A percentile compares a stretch with the other conserved stretches of the same genome.
These are phyloP conservation scores for Decapterus maruadsi DNA, from an alignment of 2,797 vertebrate species.

Conservation along the genomic window DNA sequence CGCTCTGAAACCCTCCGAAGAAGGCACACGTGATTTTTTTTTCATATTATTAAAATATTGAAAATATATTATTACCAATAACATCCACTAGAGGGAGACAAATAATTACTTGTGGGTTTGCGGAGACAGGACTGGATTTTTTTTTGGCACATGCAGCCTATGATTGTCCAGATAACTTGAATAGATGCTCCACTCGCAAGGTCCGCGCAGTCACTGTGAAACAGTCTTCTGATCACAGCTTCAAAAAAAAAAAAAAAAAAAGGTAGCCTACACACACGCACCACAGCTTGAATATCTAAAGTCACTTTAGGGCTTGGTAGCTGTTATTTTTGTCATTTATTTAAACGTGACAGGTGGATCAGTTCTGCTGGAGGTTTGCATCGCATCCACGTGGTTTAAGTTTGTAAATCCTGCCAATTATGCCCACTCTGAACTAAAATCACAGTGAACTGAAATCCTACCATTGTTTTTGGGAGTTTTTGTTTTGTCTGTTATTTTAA, in stretches of 20 bases:
- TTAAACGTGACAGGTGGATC: background rate
- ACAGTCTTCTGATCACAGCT: background rate
- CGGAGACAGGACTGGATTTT: background rate
- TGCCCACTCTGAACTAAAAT: background rate
- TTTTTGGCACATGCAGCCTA: background rate
- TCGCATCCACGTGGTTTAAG: too few relatives aligned
- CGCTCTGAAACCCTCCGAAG: accelerated
- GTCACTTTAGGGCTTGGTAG: too few relatives aligned
- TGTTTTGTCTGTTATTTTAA: background rate
- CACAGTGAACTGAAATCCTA: background rate
- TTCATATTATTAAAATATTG: too few relatives aligned
- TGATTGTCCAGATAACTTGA: slow-evolving; percentile 1
- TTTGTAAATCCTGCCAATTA: too few relatives aligned
- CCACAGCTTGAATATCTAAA: background rate
- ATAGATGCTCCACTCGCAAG: background rate
- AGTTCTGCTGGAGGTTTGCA: background rate
- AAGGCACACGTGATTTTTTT: too few relatives aligned
- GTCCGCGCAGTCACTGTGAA: background rate
- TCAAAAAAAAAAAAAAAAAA: background rate
- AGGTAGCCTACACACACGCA: background rate
- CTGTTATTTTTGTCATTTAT: background rate
- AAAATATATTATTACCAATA: background rate
- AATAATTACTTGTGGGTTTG: slow-evolving; percentile 14
- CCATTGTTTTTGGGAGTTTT: background rate
- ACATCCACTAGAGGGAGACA: slow-evolving; percentile 78